These are phyloP conservation scores for Streblospio benedicti DNA, from an alignment of 1,140 invertebrate genomes.

Conservation along the genomic window DNA sequence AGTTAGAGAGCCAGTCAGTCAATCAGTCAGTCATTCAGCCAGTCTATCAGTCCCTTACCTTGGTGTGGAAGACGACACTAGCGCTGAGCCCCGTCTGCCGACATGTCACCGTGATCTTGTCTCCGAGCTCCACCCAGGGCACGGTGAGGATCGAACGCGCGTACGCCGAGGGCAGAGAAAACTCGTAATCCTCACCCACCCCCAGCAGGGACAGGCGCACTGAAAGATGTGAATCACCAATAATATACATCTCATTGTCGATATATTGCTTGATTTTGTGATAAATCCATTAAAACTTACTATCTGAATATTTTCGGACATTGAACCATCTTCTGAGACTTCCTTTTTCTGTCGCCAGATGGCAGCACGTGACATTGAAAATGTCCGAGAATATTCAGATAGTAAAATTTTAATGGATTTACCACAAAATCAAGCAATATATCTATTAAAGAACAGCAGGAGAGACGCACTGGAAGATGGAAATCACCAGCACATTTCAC, in stretches of 20 bases:
- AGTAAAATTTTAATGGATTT: too few relatives aligned
- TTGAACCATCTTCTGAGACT: too few relatives aligned
- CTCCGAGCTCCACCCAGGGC: constrained; percentile 94
- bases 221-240: constrained; percentile 23
- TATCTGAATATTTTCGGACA: too few relatives aligned
- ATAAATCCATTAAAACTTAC: too few relatives aligned
- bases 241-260: not conserved
- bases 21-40: too few relatives aligned
- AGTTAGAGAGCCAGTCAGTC: too few relatives aligned
- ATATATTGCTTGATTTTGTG: not conserved
- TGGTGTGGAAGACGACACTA: constrained; percentile 85
- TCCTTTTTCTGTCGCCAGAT: too few relatives aligned
- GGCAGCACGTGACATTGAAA: too few relatives aligned
- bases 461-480: not conserved
- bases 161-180: constrained; percentile 93
- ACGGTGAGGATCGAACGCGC: constrained; percentile 87
- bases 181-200: constrained; percentile 79
- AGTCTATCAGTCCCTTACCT: too few relatives aligned
- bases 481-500: not conserved
- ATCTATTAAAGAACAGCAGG: not conserved
- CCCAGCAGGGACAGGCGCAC: constrained; percentile 71
- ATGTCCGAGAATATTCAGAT: too few relatives aligned
- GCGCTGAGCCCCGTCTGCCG: constrained; percentile 80
- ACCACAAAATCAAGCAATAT: too few relatives aligned
- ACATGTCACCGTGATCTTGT: constrained; percentile 76